Evolutionary conservation across 2,113 vertebrate genomes (phyloP).

Genomic region (Alces alces): DNA sequence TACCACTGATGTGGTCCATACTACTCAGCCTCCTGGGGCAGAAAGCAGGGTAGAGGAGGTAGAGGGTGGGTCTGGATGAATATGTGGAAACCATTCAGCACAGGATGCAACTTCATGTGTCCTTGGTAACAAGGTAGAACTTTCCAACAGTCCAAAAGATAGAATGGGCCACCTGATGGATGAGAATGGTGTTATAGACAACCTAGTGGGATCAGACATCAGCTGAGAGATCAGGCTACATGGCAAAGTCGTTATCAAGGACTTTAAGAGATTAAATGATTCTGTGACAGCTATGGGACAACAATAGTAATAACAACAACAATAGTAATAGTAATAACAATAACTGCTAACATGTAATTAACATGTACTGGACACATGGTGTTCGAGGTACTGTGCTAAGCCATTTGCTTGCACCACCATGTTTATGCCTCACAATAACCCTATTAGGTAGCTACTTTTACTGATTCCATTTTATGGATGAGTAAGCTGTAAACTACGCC

Average conservation of each 20-base stretch:
- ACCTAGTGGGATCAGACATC: not conserved
- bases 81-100: not conserved
- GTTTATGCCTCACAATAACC: not conserved
- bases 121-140: not conserved
- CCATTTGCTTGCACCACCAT: not conserved
- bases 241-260: not conserved
- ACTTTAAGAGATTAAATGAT: not conserved
- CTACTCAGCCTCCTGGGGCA: not conserved
- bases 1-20: not conserved
- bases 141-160: not conserved
- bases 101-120: not conserved
- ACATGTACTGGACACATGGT: not conserved
- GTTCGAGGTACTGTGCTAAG: not conserved
- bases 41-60: not conserved
- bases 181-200: not conserved
- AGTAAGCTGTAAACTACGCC: not conserved
- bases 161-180: not conserved
- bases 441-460: not conserved
- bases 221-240: not conserved
- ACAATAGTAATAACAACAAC: not conserved
- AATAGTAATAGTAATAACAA: not conserved
- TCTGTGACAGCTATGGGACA: not conserved
- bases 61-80: not conserved
- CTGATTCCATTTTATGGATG: not conserved
- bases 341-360: not conserved